Conservation (phyloP, 1,140 invertebrate genomes). For the Oedothorax gibbosus region DNA sequence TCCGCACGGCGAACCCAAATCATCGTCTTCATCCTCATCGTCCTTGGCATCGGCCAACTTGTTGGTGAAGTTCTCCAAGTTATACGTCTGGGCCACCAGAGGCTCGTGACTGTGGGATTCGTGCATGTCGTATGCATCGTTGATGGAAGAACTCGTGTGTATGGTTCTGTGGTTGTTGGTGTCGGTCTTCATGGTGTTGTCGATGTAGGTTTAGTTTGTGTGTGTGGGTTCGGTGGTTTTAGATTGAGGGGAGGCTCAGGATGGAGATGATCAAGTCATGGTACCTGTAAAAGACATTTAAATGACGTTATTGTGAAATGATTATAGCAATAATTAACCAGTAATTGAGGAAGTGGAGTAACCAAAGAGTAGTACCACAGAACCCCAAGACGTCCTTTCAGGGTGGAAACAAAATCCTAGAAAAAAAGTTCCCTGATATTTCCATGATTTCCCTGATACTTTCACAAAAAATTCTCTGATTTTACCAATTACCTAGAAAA, state of each 20-base stretch:
- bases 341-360: no score
- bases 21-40: slow-evolving; percentile 61
- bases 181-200: slow-evolving; percentile 20
- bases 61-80: slow-evolving; percentile 10
- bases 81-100: slow-evolving; percentile 48
- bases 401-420: no score
- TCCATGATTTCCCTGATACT: no score
- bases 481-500: no score
- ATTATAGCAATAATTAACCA: no score
- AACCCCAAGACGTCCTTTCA: no score
- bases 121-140: slow-evolving; percentile 49
- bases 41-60: slow-evolving; percentile 19
- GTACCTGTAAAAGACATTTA: no score
- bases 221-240: not conserved
- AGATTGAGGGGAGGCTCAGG: not conserved
- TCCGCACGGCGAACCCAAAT: slow-evolving; percentile 72
- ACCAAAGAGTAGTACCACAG: no score
- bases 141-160: slow-evolving; percentile 41
- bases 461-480: no score
- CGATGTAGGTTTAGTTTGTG: not conserved
- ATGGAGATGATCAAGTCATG: no score
- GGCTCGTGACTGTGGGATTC: slow-evolving; percentile 61
- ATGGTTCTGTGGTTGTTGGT: slow-evolving; percentile 37
- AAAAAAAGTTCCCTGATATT: no score
- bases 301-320: no score